Conservation (phyloP, 1,140 invertebrate genomes). For the Hydropsyche tenuis region DNA sequence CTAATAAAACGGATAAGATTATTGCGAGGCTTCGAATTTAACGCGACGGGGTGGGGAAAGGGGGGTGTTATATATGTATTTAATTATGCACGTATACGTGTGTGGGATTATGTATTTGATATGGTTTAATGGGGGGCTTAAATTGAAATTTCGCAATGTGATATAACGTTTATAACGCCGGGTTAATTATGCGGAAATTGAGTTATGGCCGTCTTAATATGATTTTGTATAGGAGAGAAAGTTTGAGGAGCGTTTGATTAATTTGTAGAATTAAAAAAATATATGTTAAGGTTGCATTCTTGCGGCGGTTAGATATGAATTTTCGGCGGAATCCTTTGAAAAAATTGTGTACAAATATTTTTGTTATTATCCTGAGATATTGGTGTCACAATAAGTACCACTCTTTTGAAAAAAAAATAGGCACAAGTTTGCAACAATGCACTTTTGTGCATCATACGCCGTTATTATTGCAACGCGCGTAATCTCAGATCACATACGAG, state of each 20-base stretch:
- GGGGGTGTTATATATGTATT: conserved; percentile 2
- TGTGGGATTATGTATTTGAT: conserved; percentile 40
- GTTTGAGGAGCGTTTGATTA: too few relatives aligned
- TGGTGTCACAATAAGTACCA: conserved; percentile 48
- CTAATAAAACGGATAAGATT: conserved; percentile 49
- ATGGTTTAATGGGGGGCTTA: conserved; percentile 1
- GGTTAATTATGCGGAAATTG: conserved; percentile 18
- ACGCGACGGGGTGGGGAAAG: background rate
- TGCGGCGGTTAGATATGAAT: background rate
- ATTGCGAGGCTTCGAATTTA: conserved; percentile 28
- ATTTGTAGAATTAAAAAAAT: too few relatives aligned
- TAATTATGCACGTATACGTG: background rate
- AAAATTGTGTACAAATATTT: conserved; percentile 47
- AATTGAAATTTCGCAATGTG: conserved; percentile 17
- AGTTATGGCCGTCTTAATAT: background rate
- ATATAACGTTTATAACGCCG: conserved; percentile 17
- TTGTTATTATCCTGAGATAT: conserved; percentile 48
- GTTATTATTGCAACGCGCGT: conserved; percentile 2
- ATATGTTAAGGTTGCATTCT: too few relatives aligned
- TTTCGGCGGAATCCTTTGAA: background rate
- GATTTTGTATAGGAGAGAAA: too few relatives aligned
- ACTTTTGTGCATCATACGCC: conserved; percentile 15
- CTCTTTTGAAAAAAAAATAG: conserved; percentile 10
- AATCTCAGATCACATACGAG: background rate
- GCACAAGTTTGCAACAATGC: background rate